Conservation (phyloP, 2,888 invertebrate genomes). For the Eupithecia pulchellata region DNA sequence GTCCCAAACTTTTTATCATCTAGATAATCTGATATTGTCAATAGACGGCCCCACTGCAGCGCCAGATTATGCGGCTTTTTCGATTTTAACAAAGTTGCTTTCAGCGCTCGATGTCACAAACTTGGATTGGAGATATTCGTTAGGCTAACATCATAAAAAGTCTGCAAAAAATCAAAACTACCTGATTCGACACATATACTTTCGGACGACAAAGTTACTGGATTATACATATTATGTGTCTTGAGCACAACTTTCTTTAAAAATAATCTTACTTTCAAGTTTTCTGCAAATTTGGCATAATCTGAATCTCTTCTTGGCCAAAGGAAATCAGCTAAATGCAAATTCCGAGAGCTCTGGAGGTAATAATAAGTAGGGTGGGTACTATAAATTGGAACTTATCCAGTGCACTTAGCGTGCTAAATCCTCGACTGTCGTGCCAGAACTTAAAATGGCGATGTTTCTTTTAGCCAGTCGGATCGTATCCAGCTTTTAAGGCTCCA, state of each 20-base stretch:
- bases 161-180: too few species aligned
- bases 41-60: too few species aligned
- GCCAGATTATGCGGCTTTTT: too few species aligned
- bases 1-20: too few species aligned
- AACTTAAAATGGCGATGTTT: constrained; percentile 13
- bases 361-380: constrained; percentile 15
- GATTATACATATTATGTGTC: background rate
- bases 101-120: too few species aligned
- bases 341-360: constrained; percentile 7
- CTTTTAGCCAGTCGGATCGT: background rate
- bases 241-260: background rate
- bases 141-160: too few species aligned
- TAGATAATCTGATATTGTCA: too few species aligned
- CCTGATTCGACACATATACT: too few species aligned
- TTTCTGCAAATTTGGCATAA: background rate
- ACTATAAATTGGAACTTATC: constrained; percentile 31
- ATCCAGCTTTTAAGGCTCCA: constrained; percentile 3
- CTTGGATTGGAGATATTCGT: too few species aligned
- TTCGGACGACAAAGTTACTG: too few species aligned
- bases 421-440: constrained; percentile 18
- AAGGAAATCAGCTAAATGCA: constrained; percentile 18
- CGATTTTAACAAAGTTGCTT: too few species aligned
- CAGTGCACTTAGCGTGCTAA: constrained; percentile 27
- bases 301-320: constrained; percentile 4
- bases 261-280: background rate